Base-by-base conservation (phyloP, 1,140 invertebrate genomes). In the Heliconius congener region DNA sequence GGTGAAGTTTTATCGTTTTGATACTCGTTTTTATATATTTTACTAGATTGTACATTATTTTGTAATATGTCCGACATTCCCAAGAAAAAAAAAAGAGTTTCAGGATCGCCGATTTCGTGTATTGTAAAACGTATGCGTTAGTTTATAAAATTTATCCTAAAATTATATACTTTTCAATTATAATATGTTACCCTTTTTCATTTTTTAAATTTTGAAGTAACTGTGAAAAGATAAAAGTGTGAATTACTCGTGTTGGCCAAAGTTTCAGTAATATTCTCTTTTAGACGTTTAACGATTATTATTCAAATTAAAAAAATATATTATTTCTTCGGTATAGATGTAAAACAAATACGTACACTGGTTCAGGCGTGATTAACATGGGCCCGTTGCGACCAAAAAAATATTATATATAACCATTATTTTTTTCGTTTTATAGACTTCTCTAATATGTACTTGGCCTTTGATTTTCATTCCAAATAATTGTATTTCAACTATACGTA, bases 241-340 rank as follows among this genome's bases (percentile, higher is more conserved):
- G 78, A 83, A 90, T 88, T 90, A 90, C 90, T 93, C 91, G 84
- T 88, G 88, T 89, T 89, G 91, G 91, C 91, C 90, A 93, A 93
- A 94, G 89, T 92, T 90, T 86, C 90, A 92, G 84, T 88, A 82
- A 90, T 85, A 87, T 86, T 86, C 80, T 87, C 60, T 78, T 84
- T 85, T 83, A 84, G 85, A 84, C 83, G 85, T 88, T 88, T 88
- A 90, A 92, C 92, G 80, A 88, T 92, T 93, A 91, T 91, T 86
- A 86, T 87, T 90, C 90, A 91, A 90, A 92, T 90, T 90, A 91
- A 92, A 66, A 66, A 42, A 16, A 16, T 3, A 46, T 4, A 66
- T 66, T 11, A 66, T 66, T 27, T 66, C 23, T 60, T n/a, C n/a
- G 88, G 89, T 91, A 91, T 77, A 71, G 60, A 77, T 81, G 77